Percentiles rank a stretch among this genome's conserved stretches.
phyloP scores from a whole-genome alignment of 1,140 invertebrate species.

The Papilio dardanus region DNA sequence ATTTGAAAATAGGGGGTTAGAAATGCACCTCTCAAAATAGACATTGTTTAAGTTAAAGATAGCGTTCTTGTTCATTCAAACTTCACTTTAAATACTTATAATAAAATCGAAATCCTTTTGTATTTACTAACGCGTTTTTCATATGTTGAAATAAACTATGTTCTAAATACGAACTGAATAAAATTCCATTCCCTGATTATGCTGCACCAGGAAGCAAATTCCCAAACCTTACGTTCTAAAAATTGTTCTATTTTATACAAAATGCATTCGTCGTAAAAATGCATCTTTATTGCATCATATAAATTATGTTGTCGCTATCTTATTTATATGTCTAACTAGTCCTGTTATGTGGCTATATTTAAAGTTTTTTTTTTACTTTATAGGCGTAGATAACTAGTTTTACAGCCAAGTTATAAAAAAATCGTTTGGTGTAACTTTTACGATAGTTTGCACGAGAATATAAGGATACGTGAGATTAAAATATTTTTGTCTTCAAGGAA shows the following conservation, averaged over 20 bases:
- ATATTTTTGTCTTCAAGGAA: background rate
- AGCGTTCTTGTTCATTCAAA: too few species aligned
- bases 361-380: constrained; percentile 7
- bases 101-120: too few species aligned
- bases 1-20: background rate
- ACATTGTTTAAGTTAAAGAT: background rate
- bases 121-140: too few species aligned
- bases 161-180: background rate
- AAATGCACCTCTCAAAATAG: background rate
- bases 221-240: background rate
- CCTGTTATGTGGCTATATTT: background rate
- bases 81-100: too few species aligned
- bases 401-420: constrained; percentile 13
- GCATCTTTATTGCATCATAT: constrained; percentile 23
- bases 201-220: constrained; percentile 12
- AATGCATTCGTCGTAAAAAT: constrained; percentile 5
- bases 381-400: constrained; percentile 12
- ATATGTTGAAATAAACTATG: background rate
- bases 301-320: constrained; percentile 17
- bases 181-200: background rate
- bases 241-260: too few species aligned
- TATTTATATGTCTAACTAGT: background rate
- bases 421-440: constrained; percentile 6
- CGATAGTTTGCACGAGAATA: background rate
- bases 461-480: background rate